These are phyloP conservation scores for Shargacucullia verbasci DNA, from an alignment of 2,888 invertebrate genomes.

Conservation along the genomic window DNA sequence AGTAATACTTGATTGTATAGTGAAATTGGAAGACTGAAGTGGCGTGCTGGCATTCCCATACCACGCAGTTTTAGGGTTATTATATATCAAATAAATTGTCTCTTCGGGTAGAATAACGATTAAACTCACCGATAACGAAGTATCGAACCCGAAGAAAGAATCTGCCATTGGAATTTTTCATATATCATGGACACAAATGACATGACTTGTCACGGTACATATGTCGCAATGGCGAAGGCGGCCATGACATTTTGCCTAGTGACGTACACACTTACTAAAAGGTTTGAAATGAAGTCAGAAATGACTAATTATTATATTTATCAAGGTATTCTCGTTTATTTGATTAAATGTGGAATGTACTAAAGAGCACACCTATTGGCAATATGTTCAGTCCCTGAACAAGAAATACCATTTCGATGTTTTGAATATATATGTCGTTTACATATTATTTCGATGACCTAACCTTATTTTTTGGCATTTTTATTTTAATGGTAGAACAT, in stretches of 20 bases:
- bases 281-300: too few species aligned
- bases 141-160: constrained; percentile 96
- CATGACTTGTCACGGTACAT: constrained; percentile 91
- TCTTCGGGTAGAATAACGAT: constrained; percentile 54
- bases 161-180: constrained; percentile 93
- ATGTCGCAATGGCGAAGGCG: constrained; percentile 83
- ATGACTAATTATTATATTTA: too few species aligned
- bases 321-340: too few species aligned
- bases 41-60: constrained; percentile 78
- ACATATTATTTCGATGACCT: too few species aligned
- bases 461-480: too few species aligned
- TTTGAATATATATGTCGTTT: too few species aligned
- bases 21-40: constrained; percentile 51
- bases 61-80: constrained; percentile 56
- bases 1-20: constrained; percentile 44
- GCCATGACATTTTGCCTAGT: constrained; percentile 74
- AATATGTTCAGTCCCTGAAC: too few species aligned
- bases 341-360: too few species aligned
- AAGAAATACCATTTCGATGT: too few species aligned
- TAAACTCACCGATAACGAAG: constrained; percentile 92
- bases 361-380: too few species aligned
- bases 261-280: constrained; percentile 23
- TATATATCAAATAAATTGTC: constrained; percentile 60
- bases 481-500: too few species aligned
- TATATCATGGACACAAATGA: constrained; percentile 90